phyloP scores from a whole-genome alignment of 2,888 invertebrate genomes.

The Phymatocera aterrima region DNA sequence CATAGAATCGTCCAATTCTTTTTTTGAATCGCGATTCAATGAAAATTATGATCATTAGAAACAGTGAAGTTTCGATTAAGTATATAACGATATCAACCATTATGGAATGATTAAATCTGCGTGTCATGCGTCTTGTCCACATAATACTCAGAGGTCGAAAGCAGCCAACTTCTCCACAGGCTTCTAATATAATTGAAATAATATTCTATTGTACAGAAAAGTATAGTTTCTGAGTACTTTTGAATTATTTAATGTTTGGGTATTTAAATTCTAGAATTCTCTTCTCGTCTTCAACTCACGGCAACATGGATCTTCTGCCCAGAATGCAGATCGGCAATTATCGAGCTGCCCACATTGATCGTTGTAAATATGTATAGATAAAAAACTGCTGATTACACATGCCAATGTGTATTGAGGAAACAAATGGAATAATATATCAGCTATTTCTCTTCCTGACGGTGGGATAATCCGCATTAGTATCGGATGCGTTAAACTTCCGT shows the following conservation, averaged over 20 bases:
- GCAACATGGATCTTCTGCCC: slow-evolving; percentile 57
- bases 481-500: slow-evolving; percentile 47
- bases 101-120: slow-evolving; percentile 52
- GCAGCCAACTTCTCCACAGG: slow-evolving; percentile 49
- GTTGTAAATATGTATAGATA: slow-evolving; percentile 53
- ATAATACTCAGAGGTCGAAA: slow-evolving; percentile 48
- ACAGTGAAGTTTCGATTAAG: slow-evolving; percentile 47
- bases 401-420: slow-evolving; percentile 54
- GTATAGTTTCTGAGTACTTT: background rate
- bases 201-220: background rate
- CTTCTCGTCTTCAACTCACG: slow-evolving; percentile 48
- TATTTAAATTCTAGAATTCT: background rate
- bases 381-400: slow-evolving; percentile 54
- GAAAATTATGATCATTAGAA: slow-evolving; percentile 23
- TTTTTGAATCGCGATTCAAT: background rate
- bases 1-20: background rate
- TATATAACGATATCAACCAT: slow-evolving; percentile 51
- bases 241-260: background rate
- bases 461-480: slow-evolving; percentile 26
- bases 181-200: slow-evolving; percentile 46
- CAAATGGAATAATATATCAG: slow-evolving; percentile 51
- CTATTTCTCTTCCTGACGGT: slow-evolving; percentile 37
- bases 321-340: slow-evolving; percentile 52
- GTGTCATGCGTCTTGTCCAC: slow-evolving; percentile 48
- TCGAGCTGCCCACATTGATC: slow-evolving; percentile 49